These are phyloP conservation scores for Epizoanthus illoricatus DNA, from an alignment of 92 coral and sea anemone species.

Conservation along the genomic window DNA sequence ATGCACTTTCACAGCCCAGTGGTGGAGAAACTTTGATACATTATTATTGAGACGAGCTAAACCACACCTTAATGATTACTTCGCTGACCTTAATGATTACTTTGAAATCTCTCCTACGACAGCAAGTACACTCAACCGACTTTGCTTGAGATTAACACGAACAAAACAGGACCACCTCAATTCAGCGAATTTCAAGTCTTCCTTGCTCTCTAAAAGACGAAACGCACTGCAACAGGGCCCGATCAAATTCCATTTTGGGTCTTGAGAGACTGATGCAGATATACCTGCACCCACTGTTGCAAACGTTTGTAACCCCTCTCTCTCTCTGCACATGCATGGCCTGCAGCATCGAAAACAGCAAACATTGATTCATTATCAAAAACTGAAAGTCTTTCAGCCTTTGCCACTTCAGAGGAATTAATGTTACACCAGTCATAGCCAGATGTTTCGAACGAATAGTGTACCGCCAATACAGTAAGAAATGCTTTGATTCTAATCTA, in stretches of 20 bases:
- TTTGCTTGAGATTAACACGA: not conserved
- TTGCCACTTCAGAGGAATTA: not conserved
- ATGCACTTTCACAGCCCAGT: no score
- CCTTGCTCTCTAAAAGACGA: not conserved
- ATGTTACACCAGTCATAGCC: not conserved
- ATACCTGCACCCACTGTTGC: no score
- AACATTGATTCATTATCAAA: not conserved
- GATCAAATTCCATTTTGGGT: not conserved
- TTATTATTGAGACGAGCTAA: not conserved
- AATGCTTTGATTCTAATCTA: not conserved
- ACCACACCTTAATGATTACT: not conserved
- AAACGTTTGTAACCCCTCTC: no score
- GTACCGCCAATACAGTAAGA: not conserved
- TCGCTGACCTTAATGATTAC: not conserved
- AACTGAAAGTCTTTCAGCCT: not conserved
- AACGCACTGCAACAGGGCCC: not conserved
- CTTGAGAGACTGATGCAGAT: no score
- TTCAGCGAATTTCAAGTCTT: not conserved
- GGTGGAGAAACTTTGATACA: no score
- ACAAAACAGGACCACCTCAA: not conserved
- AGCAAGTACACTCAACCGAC: not conserved
- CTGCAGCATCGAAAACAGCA: not conserved
- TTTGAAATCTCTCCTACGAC: not conserved
- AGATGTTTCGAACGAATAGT: not conserved
- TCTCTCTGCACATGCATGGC: not conserved